A percentile compares a stretch with the other conserved stretches of the same genome.
Conservation (phyloP, 2,888 invertebrate species). For the Drosophila pegasa region DNA sequence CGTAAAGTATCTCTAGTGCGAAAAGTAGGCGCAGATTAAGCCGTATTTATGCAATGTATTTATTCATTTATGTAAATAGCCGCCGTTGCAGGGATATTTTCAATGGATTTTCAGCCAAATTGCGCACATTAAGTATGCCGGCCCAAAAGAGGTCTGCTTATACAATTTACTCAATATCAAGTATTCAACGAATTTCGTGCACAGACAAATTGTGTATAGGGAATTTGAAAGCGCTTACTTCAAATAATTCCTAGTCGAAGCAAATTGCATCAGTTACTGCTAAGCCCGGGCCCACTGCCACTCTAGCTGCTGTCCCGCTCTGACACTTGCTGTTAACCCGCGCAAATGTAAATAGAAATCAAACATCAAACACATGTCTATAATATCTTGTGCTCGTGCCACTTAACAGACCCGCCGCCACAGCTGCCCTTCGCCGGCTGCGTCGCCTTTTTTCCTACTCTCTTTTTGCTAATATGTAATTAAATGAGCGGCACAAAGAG, state of each 20-base stretch:
- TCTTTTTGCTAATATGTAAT: conserved; percentile 75
- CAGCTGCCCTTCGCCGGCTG: conserved; percentile 20
- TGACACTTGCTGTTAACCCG: neutral
- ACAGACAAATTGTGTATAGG: conserved; percentile 1
- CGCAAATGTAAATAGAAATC: conserved; percentile 53
- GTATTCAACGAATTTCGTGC: conserved; percentile 25
- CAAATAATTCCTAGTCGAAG: conserved; percentile 19
- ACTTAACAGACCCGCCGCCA: conserved; percentile 36
- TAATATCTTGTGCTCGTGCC: conserved; percentile 39
- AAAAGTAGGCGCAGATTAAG: neutral
- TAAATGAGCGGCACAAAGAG: conserved; percentile 76
- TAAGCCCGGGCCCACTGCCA: neutral
- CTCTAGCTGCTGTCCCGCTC: neutral
- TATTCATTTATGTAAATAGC: conserved; percentile 16
- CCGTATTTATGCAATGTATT: conserved; percentile 5
- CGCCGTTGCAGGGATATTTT: neutral
- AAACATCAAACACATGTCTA: conserved; percentile 60
- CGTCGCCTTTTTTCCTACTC: conserved; percentile 13
- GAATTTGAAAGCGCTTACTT: conserved; percentile 9
- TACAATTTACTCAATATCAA: conserved; percentile 27
- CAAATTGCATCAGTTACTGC: conserved; percentile 27
- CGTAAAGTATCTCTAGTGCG: too few relatives aligned
- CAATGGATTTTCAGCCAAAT: conserved; percentile 1
- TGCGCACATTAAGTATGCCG: conserved; percentile 6
- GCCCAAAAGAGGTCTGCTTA: conserved; percentile 12